Conservation (phyloP, 2,797 vertebrate species). For the Hydrophis major region DNA sequence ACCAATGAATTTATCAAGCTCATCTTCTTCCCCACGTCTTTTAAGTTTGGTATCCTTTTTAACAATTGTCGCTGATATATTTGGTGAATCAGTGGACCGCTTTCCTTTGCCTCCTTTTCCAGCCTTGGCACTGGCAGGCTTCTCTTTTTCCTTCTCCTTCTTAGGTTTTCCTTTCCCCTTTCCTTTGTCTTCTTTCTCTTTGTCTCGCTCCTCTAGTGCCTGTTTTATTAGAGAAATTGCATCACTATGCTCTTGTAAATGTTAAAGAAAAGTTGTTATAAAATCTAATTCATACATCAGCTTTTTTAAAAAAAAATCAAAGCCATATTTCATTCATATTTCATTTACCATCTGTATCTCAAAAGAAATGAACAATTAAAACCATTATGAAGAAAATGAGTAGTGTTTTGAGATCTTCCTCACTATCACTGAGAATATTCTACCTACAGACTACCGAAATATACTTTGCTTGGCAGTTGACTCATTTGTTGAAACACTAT, state of each 20-base stretch:
- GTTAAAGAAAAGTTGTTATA: not conserved
- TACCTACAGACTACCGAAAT: not conserved
- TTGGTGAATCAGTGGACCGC: conserved; percentile 31
- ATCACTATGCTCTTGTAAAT: not conserved
- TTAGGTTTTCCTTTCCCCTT: conserved; percentile 44
- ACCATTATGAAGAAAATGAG: too few relatives aligned
- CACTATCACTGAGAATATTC: not conserved
- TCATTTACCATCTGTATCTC: too few relatives aligned
- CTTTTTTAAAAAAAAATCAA: not conserved
- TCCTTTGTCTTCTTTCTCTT: conserved; percentile 53
- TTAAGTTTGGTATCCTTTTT: conserved; percentile 77
- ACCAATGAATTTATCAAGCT: conserved; percentile 76
- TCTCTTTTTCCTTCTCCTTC: conserved; percentile 73
- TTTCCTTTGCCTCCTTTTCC: conserved; percentile 76
- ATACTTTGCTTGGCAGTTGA: not conserved
- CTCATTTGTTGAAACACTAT: not conserved
- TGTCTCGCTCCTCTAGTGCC: conserved; percentile 63
- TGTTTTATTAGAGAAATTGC: conserved; percentile 52
- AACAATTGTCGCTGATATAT: not conserved
- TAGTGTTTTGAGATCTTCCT: not conserved
- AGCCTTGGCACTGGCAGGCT: conserved; percentile 51
- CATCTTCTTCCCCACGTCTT: conserved; percentile 76
- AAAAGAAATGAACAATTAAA: not conserved
- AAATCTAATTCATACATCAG: not conserved
- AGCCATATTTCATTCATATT: not conserved